A percentile compares a stretch with the other conserved stretches of the same genome.
Conservation (phyloP, 2,797 vertebrate genomes). For the Tinamus major region DNA sequence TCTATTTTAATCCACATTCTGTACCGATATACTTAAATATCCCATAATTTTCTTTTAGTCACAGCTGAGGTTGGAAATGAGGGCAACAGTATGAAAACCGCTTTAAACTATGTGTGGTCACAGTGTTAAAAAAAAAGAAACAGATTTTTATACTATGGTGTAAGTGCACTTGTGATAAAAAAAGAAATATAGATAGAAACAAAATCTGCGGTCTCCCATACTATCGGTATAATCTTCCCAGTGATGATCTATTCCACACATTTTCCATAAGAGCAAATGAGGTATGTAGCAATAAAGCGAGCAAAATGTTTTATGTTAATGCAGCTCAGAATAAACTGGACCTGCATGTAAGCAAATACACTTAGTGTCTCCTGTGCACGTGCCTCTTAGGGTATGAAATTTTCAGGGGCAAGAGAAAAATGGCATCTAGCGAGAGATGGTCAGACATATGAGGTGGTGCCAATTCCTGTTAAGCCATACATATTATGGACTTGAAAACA, state of each 20-base stretch:
- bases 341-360: neutral
- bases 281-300: neutral
- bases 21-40: neutral
- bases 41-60: neutral
- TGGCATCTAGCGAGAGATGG: accelerated
- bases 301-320: neutral
- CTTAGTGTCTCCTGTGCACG: neutral
- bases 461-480: neutral
- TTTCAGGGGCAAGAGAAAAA: neutral
- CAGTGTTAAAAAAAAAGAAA: neutral
- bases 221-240: neutral
- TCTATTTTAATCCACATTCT: constrained; percentile 30
- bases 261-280: neutral
- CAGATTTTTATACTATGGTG: neutral
- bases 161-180: constrained; percentile 27
- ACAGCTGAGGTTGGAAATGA: neutral
- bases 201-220: neutral
- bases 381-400: neutral
- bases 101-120: neutral
- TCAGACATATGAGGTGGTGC: neutral
- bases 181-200: neutral
- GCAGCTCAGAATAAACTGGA: neutral
- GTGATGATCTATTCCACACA: neutral
- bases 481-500: accelerated
- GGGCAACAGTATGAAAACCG: neutral